Conservation (phyloP, 2,797 vertebrate species). For the Chaunax sp. region DNA sequence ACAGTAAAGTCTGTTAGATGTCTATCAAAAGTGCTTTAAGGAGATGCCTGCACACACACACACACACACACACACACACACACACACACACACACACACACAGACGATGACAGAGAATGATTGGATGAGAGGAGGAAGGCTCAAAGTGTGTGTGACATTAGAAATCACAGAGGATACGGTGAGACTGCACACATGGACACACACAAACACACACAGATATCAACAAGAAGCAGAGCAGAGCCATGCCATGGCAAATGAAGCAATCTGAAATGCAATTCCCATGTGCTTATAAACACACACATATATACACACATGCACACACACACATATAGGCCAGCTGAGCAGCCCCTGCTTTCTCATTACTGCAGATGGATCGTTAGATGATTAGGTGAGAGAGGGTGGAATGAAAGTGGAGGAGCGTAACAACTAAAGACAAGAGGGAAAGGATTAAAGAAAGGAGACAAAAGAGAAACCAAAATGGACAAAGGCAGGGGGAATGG, state of each 20-base stretch:
- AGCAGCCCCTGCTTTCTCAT: conserved; percentile 72
- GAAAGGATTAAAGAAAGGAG: conserved; percentile 7
- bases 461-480: conserved; percentile 6
- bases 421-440: conserved; percentile 20
- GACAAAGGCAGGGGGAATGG: conserved; percentile 22
- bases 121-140: conserved; percentile 50
- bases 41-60: conserved; percentile 24
- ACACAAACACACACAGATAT: conserved; percentile 20
- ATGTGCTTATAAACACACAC: conserved; percentile 54
- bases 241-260: conserved; percentile 66
- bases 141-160: conserved; percentile 61
- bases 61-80: not conserved
- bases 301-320: conserved; percentile 28
- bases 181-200: conserved; percentile 30
- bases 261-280: conserved; percentile 77
- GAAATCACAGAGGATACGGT: conserved; percentile 62
- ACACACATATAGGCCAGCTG: conserved; percentile 46
- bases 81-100: conserved; percentile 10
- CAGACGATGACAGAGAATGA: conserved; percentile 50
- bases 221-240: conserved; percentile 54
- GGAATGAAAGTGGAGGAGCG: conserved; percentile 1
- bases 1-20: conserved; percentile 50
- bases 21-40: conserved; percentile 52
- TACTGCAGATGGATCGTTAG: conserved; percentile 69
- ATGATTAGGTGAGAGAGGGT: not conserved